Conservation (phyloP, 2,797 vertebrate species). For the Spondyliosoma cantharus region DNA sequence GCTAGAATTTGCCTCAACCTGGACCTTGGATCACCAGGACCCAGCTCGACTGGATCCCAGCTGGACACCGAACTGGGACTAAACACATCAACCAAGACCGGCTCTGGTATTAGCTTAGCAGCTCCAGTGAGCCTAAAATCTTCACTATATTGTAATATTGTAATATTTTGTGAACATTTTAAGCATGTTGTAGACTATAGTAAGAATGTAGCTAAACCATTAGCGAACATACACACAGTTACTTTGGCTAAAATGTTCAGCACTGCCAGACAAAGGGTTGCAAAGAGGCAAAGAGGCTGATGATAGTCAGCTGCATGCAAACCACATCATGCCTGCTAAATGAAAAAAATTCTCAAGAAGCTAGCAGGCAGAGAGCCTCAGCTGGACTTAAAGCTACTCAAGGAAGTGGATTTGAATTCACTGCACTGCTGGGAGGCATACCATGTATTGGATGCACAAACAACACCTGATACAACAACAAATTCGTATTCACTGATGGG, state of each 20-base stretch:
- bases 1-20: too few species aligned
- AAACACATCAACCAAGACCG: too few species aligned
- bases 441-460: conserved; percentile 40
- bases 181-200: neutral
- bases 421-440: conserved; percentile 51
- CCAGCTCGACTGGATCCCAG: too few species aligned
- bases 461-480: conserved; percentile 58
- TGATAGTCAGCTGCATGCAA: neutral
- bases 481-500: conserved; percentile 19
- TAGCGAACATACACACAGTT: neutral
- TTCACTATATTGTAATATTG: too few species aligned
- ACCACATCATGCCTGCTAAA: conserved; percentile 12
- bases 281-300: neutral
- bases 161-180: too few species aligned
- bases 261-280: neutral
- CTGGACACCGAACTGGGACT: too few species aligned
- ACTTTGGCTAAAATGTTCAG: neutral
- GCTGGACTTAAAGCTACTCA: conserved; percentile 53
- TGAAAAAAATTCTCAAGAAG: conserved; percentile 7
- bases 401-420: conserved; percentile 51
- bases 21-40: too few species aligned
- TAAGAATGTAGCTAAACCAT: neutral
- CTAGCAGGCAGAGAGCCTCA: conserved; percentile 58
- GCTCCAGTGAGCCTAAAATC: too few species aligned
- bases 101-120: too few species aligned